phyloP scores from a whole-genome alignment of 1,140 invertebrate genomes.

The Dysdera silvatica region DNA sequence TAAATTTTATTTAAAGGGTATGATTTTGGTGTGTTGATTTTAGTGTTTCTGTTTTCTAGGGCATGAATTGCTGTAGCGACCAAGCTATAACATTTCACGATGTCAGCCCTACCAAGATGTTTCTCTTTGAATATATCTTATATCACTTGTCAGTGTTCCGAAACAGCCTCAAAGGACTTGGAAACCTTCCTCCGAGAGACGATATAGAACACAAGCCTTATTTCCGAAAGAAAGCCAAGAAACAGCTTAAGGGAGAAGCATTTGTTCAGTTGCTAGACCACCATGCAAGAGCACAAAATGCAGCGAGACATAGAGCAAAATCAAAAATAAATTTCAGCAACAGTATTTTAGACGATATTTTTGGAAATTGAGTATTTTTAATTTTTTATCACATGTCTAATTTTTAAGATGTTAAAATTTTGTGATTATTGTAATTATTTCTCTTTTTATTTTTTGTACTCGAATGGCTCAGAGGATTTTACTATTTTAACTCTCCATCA shows the following conservation, averaged over 20 bases:
- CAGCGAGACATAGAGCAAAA: neutral
- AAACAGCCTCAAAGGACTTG: constrained; percentile 24
- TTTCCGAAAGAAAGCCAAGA: neutral
- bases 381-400: no score
- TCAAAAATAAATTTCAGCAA: constrained; percentile 3
- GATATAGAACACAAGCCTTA: neutral
- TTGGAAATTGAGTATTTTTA: constrained; percentile 2
- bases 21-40: constrained; percentile 10
- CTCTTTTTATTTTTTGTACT: no score
- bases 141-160: constrained; percentile 33
- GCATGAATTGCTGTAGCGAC: constrained; percentile 47
- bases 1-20: no score
- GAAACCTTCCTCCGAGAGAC: constrained; percentile 7
- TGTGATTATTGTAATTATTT: no score
- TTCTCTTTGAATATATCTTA: constrained; percentile 33
- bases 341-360: constrained; percentile 19
- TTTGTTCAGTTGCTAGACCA: constrained; percentile 21
- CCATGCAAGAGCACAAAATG: neutral
- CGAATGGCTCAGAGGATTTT: no score
- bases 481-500: no score
- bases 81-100: constrained; percentile 47
- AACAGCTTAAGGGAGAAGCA: constrained; percentile 13
- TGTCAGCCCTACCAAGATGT: constrained; percentile 43
- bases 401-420: no score
- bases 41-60: constrained; percentile 37